phyloP scores from a whole-genome alignment of 2,888 invertebrate species.

The Eupithecia abbreviata region DNA sequence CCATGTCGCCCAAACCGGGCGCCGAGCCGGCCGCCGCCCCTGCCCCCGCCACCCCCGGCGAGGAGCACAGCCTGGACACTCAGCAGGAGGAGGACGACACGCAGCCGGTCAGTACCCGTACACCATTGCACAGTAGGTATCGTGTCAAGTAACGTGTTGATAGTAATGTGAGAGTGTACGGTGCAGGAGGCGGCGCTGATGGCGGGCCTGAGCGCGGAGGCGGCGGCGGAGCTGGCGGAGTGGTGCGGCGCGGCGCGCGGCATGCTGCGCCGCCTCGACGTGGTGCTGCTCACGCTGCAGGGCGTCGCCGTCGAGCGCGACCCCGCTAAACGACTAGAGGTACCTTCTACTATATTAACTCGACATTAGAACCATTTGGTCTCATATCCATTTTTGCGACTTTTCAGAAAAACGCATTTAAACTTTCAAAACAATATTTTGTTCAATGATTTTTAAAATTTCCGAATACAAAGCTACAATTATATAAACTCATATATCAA shows the following conservation, averaged over 20 bases:
- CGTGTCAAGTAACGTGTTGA: not conserved
- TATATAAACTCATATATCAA: too few relatives aligned
- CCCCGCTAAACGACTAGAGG: slow-evolving; percentile 86
- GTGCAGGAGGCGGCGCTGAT: not conserved
- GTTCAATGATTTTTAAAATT: too few relatives aligned
- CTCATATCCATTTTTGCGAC: too few relatives aligned
- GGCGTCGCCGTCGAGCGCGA: slow-evolving; percentile 84
- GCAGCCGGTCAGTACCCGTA: slow-evolving; percentile 17
- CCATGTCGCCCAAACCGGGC: slow-evolving; percentile 68
- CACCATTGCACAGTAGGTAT: not conserved
- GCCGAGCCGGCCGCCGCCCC: slow-evolving; percentile 18
- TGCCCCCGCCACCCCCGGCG: not conserved
- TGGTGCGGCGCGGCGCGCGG: slow-evolving; percentile 54
- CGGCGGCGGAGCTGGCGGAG: slow-evolving; percentile 52
- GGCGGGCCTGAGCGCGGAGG: slow-evolving; percentile 36
- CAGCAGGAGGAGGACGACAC: slow-evolving; percentile 61
- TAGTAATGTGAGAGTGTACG: not conserved
- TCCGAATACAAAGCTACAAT: too few relatives aligned
- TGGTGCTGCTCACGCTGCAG: slow-evolving; percentile 83
- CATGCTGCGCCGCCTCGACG: slow-evolving; percentile 83
- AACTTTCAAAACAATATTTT: too few relatives aligned
- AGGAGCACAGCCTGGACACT: slow-evolving; percentile 52
- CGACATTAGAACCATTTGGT: too few relatives aligned
- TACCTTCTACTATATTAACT: too few relatives aligned
- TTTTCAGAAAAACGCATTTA: too few relatives aligned